Percentiles rank a stretch among this genome's conserved stretches.
Evolutionary conservation across 2,797 vertebrate species (phyloP).

Genomic region (Parauchenoglanis punctatus): DNA sequence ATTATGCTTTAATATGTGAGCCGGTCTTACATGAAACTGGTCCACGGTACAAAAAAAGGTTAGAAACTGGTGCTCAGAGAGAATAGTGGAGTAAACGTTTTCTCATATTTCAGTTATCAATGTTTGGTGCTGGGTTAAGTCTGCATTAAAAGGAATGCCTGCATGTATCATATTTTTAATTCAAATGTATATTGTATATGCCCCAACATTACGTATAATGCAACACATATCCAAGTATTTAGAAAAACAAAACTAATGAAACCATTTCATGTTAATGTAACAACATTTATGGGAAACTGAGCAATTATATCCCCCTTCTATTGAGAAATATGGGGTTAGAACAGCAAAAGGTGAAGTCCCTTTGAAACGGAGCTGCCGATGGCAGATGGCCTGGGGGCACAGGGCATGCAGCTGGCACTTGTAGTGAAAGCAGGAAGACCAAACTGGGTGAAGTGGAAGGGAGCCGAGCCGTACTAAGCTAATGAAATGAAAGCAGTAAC

Average conservation of each 20-base stretch:
- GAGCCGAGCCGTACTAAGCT: not conserved
- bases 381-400: slow-evolving; percentile 1
- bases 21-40: no score
- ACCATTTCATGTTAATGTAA: not conserved
- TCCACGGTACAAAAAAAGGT: no score
- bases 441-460: slow-evolving; percentile 2
- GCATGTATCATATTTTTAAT: not conserved
- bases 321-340: not conserved
- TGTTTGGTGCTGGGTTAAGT: not conserved
- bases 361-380: slow-evolving; percentile 34
- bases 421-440: slow-evolving; percentile 28
- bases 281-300: not conserved
- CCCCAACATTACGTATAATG: no score
- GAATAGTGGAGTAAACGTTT: not conserved
- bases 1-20: no score
- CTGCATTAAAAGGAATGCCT: not conserved
- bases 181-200: not conserved
- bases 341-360: not conserved
- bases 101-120: not conserved
- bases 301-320: not conserved
- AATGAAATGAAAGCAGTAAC: slow-evolving; percentile 17
- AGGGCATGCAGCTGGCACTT: not conserved
- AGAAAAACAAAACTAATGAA: not conserved
- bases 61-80: not conserved
- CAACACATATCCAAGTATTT: not conserved